Evolutionary conservation across 2,888 invertebrate genomes (phyloP), one percentile per base, ranked within the genome.

Genomic region (Pharmacophagus antenor): DNA sequence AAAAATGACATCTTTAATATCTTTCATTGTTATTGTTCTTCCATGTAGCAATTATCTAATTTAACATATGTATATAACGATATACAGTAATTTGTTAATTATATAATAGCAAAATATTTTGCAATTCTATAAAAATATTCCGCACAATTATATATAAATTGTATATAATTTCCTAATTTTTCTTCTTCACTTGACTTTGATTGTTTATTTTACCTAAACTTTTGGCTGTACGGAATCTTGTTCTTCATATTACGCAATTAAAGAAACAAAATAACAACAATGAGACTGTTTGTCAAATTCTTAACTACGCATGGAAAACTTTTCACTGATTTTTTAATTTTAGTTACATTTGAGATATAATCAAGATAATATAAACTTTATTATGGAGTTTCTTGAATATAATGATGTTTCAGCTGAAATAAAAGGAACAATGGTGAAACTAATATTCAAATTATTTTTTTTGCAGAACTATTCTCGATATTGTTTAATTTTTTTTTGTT

Each of bases 331-430:
- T 17, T 10, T 17, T 17, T 42, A 17, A 42, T 17, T 4, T 17
- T 42, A 15, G 15, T 31, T 31, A 42, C 4, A 42, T 17, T 17
- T 42, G 17, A 37, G n/a, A 23, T 4, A 21, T 21, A 8, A 23
- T 41, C 3, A 53, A 48, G 17, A 31, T 5, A 47, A 3, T 23
- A 53, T 48, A n/a, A 37, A 15, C 31, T 17, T 15, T 20, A 76
- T 46, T 67, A 95, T 95, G 93, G 98, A 98, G 80, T 94, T 96
- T 72, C 88, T 98, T 57, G 98, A 98, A 82, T 98, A 96, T 84
- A 94, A 95, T 25, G 97, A 97, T 82, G 94, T 97, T 53, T 92
- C 93, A 31, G 93, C 95, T 0, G 97, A 97, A 92, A 94, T 96
- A 63, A 96, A 96, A 79, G 97, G 97, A 50, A 93, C 94, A 65